These are phyloP conservation scores for Diaperis boleti DNA, from an alignment of 2,888 invertebrate genomes.

Conservation along the genomic window DNA sequence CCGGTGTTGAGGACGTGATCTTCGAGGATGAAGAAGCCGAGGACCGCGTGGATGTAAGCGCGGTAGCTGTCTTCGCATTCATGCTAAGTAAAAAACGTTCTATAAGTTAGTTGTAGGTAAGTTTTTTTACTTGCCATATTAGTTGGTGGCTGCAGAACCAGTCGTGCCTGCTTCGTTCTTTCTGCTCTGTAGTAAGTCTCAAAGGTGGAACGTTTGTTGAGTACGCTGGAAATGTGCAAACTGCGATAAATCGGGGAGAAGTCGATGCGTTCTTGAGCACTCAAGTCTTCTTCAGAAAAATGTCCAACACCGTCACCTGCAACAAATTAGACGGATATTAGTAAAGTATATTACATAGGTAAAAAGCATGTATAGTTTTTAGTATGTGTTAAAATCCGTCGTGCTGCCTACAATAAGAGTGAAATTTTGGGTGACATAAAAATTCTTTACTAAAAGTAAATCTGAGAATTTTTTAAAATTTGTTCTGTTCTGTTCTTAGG, in stretches of 20 bases:
- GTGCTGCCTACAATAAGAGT: no score
- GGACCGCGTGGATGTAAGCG: constrained; percentile 89
- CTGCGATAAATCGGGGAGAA: constrained; percentile 98
- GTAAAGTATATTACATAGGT: no score
- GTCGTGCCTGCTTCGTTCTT: constrained; percentile 91
- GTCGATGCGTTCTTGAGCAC: constrained; percentile 97
- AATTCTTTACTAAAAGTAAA: no score
- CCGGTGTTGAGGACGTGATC: constrained; percentile 96
- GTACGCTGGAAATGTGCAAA: constrained; percentile 94
- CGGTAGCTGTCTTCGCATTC: constrained; percentile 91
- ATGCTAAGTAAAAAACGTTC: constrained; percentile 70
- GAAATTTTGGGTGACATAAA: no score
- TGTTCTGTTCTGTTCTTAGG: no score
- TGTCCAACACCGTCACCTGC: constrained; percentile 61
- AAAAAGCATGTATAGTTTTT: no score
- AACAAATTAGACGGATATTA: no score
- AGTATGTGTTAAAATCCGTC: no score
- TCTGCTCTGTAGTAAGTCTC: constrained; percentile 94
- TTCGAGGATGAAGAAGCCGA: constrained; percentile 98
- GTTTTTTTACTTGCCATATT: constrained; percentile 88
- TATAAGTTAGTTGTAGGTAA: no score
- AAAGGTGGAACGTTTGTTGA: constrained; percentile 93
- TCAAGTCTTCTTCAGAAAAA: constrained; percentile 80
- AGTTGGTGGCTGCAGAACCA: constrained; percentile 90
- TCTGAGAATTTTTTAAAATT: no score